Percentiles rank a stretch among this genome's conserved stretches.
These are phyloP conservation scores for Panagrolaimus sp. DNA, from an alignment of 1,140 invertebrate genomes.

Conservation along the genomic window DNA sequence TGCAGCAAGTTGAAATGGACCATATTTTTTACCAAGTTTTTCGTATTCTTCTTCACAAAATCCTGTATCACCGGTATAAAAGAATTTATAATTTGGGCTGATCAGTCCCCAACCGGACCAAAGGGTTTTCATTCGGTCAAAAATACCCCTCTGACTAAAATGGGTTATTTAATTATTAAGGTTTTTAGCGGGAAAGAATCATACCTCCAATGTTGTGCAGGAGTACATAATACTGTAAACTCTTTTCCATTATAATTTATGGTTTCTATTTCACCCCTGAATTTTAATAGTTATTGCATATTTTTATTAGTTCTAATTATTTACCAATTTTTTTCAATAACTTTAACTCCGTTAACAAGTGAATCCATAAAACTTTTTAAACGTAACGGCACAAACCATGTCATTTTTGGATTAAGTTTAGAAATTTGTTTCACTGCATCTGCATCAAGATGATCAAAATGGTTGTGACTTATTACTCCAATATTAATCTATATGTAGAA, in stretches of 20 bases:
- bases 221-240: constrained; percentile 34
- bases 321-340: constrained; percentile 1
- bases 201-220: constrained; percentile 50
- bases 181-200: too few species aligned
- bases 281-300: constrained; percentile 24
- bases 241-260: constrained; percentile 22
- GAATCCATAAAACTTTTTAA: constrained; percentile 35
- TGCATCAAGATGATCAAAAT: constrained; percentile 45
- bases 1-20: constrained; percentile 42
- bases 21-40: constrained; percentile 36
- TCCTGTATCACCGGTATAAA: constrained; percentile 45
- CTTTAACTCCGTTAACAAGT: constrained; percentile 22
- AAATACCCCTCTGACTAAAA: constrained; percentile 27
- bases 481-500: constrained; percentile 34
- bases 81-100: constrained; percentile 36
- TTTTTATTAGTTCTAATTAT: constrained; percentile 3
- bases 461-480: constrained; percentile 45
- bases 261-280: constrained; percentile 36
- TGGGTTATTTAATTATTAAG: too few species aligned
- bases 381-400: constrained; percentile 44
- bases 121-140: constrained; percentile 41
- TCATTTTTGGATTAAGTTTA: constrained; percentile 33
- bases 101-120: constrained; percentile 45
- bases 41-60: constrained; percentile 45
- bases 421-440: constrained; percentile 32